A percentile compares a stretch with the other conserved stretches of the same genome.
These are phyloP conservation scores for Cyrtodaria siliqua DNA, from an alignment of 2,888 invertebrate genomes.

Conservation along the genomic window DNA sequence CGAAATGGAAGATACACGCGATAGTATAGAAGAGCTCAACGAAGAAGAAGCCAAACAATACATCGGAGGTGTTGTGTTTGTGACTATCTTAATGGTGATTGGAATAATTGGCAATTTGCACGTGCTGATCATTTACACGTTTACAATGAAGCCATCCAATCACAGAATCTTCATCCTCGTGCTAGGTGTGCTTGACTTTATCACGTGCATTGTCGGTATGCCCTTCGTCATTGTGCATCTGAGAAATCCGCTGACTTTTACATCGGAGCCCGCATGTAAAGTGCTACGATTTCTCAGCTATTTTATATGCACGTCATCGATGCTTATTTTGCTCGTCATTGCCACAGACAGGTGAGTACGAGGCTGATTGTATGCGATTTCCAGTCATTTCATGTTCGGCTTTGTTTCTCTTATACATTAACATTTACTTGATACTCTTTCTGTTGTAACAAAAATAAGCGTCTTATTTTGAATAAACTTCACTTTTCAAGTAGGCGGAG, in stretches of 20 bases:
- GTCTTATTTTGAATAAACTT: no score
- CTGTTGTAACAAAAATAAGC: no score
- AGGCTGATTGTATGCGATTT: no score
- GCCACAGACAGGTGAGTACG: constrained; percentile 47
- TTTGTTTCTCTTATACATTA: no score
- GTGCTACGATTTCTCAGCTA: constrained; percentile 59
- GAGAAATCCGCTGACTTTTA: constrained; percentile 55
- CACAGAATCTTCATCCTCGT: constrained; percentile 58
- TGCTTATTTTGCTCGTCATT: constrained; percentile 44
- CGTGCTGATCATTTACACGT: constrained; percentile 56
- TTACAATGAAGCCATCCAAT: constrained; percentile 60
- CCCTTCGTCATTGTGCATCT: constrained; percentile 63
- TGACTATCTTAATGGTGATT: constrained; percentile 53
- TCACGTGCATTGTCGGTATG: constrained; percentile 60
- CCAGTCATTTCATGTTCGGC: no score
- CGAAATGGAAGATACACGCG: no score
- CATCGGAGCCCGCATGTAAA: constrained; percentile 49
- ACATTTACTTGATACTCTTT: no score
- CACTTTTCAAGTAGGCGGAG: no score
- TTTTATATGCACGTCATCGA: constrained; percentile 48
- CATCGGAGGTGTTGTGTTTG: constrained; percentile 60
- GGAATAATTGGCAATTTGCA: constrained; percentile 63
- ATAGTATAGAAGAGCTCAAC: constrained; percentile 35
- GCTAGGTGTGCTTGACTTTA: constrained; percentile 54
- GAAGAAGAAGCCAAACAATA: constrained; percentile 46